Evolutionary conservation across 2,797 vertebrate genomes (phyloP).

Genomic region (Pangasius djambal): DNA sequence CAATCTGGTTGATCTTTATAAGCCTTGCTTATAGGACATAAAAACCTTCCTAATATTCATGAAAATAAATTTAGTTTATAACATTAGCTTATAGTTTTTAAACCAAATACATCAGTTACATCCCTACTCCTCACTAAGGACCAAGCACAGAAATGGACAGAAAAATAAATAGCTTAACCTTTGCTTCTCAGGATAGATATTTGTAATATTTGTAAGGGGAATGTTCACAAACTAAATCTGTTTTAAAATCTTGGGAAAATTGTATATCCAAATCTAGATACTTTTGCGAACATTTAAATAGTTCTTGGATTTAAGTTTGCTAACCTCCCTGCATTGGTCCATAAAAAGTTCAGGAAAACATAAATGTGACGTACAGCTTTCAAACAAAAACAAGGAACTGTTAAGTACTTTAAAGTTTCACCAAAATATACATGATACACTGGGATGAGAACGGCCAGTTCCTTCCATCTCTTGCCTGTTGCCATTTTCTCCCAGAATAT

Average conservation of each 20-base stretch:
- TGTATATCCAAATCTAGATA: constrained; percentile 17
- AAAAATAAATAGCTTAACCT: constrained; percentile 49
- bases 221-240: constrained; percentile 2
- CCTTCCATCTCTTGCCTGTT: constrained; percentile 47
- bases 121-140: constrained; percentile 26
- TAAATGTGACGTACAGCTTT: constrained; percentile 47
- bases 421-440: constrained; percentile 55
- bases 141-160: constrained; percentile 28
- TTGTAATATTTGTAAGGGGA: not conserved
- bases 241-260: constrained; percentile 12
- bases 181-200: constrained; percentile 23
- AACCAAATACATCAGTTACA: constrained; percentile 20
- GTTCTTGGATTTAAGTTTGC: constrained; percentile 71
- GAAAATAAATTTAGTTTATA: constrained; percentile 32
- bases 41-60: constrained; percentile 11
- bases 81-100: constrained; percentile 6
- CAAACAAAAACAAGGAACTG: constrained; percentile 52
- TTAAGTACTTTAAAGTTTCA: constrained; percentile 59
- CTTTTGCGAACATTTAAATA: constrained; percentile 59
- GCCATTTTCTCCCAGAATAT: constrained; percentile 58
- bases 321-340: constrained; percentile 52
- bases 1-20: constrained; percentile 34
- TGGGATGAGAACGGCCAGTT: constrained; percentile 39
- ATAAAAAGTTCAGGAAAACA: constrained; percentile 42
- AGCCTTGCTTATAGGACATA: constrained; percentile 23